Evolutionary conservation across 2,888 invertebrate genomes (phyloP).

Genomic region (Caenorhabditis drosophilae): DNA sequence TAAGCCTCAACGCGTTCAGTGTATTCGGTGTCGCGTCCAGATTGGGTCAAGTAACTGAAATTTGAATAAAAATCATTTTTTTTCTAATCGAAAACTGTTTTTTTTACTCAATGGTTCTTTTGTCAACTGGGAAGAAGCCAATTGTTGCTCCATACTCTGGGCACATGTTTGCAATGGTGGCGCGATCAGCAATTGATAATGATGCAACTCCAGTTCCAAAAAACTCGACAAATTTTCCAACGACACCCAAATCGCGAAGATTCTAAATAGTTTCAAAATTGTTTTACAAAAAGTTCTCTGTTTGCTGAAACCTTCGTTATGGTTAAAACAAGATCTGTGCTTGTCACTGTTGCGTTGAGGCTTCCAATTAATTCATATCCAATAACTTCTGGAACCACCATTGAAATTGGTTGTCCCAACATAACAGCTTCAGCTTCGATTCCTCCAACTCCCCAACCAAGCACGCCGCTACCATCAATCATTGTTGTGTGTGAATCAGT

Average conservation of each 20-base stretch:
- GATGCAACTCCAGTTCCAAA: slow-evolving; percentile 90
- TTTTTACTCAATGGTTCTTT: slow-evolving; percentile 55
- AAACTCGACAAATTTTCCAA: slow-evolving; percentile 98
- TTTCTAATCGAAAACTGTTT: not conserved
- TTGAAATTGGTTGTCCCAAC: slow-evolving; percentile 95
- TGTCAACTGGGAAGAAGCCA: slow-evolving; percentile 68
- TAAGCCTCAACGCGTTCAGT: slow-evolving; percentile 76
- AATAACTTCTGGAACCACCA: slow-evolving; percentile 79
- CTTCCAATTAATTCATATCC: slow-evolving; percentile 87
- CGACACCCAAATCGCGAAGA: slow-evolving; percentile 89
- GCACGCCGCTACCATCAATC: slow-evolving; percentile 84
- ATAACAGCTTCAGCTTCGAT: slow-evolving; percentile 99
- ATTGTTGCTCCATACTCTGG: slow-evolving; percentile 94
- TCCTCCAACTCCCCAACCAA: slow-evolving; percentile 84
- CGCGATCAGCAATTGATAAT: slow-evolving; percentile 88
- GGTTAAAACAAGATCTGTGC: slow-evolving; percentile 94
- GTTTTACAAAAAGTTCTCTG: not conserved
- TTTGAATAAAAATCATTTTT: not conserved
- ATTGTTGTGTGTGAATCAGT: slow-evolving; percentile 99
- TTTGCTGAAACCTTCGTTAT: slow-evolving; percentile 84
- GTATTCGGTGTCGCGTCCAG: slow-evolving; percentile 56
- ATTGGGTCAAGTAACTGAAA: slow-evolving; percentile 58
- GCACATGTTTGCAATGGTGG: slow-evolving; percentile 98
- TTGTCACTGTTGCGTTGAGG: slow-evolving; percentile 83
- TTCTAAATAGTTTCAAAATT: slow-evolving; percentile 74